Evolutionary conservation across 2,797 vertebrate species (phyloP).

Genomic region (Aselliscus stoliczkanus): DNA sequence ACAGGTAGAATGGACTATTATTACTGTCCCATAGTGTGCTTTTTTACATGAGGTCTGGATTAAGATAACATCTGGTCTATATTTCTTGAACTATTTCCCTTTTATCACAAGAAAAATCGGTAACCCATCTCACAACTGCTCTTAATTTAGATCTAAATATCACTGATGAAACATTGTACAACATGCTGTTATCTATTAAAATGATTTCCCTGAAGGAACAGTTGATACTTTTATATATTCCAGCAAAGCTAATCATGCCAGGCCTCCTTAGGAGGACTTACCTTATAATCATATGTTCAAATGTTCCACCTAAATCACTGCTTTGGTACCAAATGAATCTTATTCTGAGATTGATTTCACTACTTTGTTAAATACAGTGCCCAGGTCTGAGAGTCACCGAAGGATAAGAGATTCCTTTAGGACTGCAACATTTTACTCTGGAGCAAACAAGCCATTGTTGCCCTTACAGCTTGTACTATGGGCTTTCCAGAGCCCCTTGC

Average conservation of each 20-base stretch:
- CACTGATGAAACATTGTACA: constrained; percentile 89
- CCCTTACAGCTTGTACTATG: background rate
- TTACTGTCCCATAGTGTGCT: constrained; percentile 83
- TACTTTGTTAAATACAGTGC: background rate
- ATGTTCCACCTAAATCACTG: constrained; percentile 60
- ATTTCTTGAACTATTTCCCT: constrained; percentile 89
- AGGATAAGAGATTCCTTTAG: background rate
- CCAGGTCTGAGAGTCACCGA: background rate
- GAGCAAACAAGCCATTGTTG: background rate
- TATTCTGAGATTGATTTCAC: constrained; percentile 40
- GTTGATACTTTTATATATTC: constrained; percentile 85
- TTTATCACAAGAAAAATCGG: constrained; percentile 88
- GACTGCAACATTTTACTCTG: background rate
- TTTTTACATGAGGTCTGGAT: constrained; percentile 87
- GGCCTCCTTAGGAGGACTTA: constrained; percentile 75
- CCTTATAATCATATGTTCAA: constrained; percentile 75
- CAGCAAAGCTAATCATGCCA: constrained; percentile 79
- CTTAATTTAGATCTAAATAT: constrained; percentile 90
- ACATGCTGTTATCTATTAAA: constrained; percentile 90
- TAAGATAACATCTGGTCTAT: constrained; percentile 88
- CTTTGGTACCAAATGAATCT: constrained; percentile 52
- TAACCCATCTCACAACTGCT: constrained; percentile 88
- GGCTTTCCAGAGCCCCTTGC: constrained; percentile 2
- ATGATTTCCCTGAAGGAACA: constrained; percentile 87
- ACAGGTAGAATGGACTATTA: constrained; percentile 85